These are phyloP conservation scores for Popillia japonica DNA, from an alignment of 1,140 invertebrate genomes.

Conservation along the genomic window DNA sequence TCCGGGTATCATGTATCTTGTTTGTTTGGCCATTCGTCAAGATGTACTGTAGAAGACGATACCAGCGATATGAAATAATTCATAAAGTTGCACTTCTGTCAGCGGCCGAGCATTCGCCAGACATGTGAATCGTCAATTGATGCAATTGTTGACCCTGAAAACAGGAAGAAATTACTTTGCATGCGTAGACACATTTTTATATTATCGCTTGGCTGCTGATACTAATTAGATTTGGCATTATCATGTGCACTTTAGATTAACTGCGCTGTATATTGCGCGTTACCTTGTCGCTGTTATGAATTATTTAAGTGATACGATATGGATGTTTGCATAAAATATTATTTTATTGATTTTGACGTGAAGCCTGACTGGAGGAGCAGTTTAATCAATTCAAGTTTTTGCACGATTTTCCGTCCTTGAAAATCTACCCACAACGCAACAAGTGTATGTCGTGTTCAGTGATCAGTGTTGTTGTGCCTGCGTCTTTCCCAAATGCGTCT, in stretches of 20 bases:
- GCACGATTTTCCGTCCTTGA: too few species aligned
- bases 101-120: background rate
- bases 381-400: too few species aligned
- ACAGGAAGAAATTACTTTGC: slow-evolving; percentile 25
- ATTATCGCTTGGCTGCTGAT: slow-evolving; percentile 6
- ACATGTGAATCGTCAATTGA: slow-evolving; percentile 15
- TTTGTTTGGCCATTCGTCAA: background rate
- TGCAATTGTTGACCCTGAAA: slow-evolving; percentile 31
- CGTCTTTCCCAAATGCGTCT: too few species aligned
- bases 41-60: background rate
- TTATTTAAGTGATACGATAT: background rate
- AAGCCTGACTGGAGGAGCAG: too few species aligned
- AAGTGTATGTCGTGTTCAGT: too few species aligned
- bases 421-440: too few species aligned
- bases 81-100: background rate
- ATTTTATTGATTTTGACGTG: too few species aligned
- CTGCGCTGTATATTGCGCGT: background rate
- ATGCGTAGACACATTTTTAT: slow-evolving; percentile 27
- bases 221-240: background rate
- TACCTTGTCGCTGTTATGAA: background rate
- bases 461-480: too few species aligned
- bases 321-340: too few species aligned
- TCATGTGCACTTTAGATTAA: background rate
- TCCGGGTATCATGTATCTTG: background rate
- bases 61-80: slow-evolving; percentile 1